Conservation (phyloP, 2,888 invertebrate genomes). For the Galerucella pusilla region DNA sequence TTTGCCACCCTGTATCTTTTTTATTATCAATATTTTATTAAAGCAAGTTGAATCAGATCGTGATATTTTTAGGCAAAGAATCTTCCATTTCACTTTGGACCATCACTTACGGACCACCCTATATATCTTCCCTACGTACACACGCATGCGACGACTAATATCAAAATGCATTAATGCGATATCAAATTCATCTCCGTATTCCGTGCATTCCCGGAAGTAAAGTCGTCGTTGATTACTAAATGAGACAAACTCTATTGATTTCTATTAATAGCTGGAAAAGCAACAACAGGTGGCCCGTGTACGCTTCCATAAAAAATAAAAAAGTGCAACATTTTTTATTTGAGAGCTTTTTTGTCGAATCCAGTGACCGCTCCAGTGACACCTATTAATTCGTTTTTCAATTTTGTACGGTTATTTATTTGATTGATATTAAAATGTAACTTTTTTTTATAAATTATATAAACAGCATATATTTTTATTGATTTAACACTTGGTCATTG, state of each 20-base stretch:
- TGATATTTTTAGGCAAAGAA: too few relatives aligned
- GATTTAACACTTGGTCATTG: constrained; percentile 30
- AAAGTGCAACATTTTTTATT: constrained; percentile 54
- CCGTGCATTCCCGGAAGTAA: constrained; percentile 27
- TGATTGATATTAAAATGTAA: constrained; percentile 56
- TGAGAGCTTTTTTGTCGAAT: constrained; percentile 53
- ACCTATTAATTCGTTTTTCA: constrained; percentile 64
- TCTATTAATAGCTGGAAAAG: constrained; percentile 56
- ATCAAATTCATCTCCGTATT: constrained; percentile 15
- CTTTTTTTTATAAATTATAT: constrained; percentile 58
- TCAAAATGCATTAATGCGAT: constrained; percentile 10
- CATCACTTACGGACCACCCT: neutral
- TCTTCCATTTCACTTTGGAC: too few relatives aligned
- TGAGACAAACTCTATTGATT: constrained; percentile 58
- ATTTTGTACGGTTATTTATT: constrained; percentile 59
- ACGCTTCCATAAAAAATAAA: constrained; percentile 52
- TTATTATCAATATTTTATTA: too few relatives aligned
- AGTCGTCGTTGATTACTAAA: constrained; percentile 42
- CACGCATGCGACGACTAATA: neutral
- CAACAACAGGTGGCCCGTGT: constrained; percentile 60
- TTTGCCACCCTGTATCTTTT: too few relatives aligned
- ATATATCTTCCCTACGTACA: neutral
- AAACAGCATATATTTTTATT: constrained; percentile 50
- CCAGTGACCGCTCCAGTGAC: constrained; percentile 61
- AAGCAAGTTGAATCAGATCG: too few relatives aligned